Conservation (phyloP, 2,797 vertebrate genomes). For the Loris lydekkerianus region DNA sequence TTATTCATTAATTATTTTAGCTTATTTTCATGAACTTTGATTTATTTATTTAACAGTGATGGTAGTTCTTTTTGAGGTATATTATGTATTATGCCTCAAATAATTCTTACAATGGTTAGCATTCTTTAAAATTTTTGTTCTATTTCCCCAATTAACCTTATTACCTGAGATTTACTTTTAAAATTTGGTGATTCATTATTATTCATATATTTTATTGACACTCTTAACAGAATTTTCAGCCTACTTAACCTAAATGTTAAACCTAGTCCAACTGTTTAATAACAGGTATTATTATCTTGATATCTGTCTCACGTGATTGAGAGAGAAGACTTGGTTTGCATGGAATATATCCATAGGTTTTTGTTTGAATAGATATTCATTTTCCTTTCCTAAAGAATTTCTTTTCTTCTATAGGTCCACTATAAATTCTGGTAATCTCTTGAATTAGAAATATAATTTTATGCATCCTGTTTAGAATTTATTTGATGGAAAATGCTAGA, state of each 20-base stretch:
- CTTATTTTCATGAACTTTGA: neutral
- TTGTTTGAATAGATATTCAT: neutral
- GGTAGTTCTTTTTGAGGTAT: neutral
- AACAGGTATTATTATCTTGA: neutral
- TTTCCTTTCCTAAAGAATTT: neutral
- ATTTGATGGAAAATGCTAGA: neutral
- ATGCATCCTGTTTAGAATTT: neutral
- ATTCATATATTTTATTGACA: neutral
- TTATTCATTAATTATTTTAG: neutral
- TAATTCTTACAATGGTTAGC: neutral
- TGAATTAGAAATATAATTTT: neutral
- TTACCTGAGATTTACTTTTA: neutral
- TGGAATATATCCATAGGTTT: neutral
- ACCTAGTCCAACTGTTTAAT: neutral
- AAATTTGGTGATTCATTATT: neutral
- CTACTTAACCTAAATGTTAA: neutral
- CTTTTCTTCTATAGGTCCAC: neutral
- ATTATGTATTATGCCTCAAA: neutral
- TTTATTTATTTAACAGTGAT: neutral
- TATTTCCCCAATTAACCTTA: neutral
- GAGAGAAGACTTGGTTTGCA: neutral
- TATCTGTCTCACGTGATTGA: neutral
- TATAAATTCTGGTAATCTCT: neutral
- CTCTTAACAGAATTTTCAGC: neutral
- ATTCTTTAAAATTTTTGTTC: neutral